Evolutionary conservation across 1,140 invertebrate genomes (phyloP).

Genomic region (Microplitis demolitor): DNA sequence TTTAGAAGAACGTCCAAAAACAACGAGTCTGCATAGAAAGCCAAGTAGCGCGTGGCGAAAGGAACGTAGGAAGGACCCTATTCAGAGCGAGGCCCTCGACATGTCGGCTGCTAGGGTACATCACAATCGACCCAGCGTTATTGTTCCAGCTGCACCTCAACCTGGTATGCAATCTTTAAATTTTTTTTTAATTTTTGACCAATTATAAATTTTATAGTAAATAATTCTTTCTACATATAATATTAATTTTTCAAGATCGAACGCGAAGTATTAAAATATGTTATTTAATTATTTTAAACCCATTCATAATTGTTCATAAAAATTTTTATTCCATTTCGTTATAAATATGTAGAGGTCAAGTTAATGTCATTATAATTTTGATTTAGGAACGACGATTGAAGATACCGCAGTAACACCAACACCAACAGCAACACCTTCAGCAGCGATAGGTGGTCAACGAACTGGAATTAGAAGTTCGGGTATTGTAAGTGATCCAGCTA

Average conservation of each 20-base stretch:
- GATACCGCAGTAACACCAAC: constrained; percentile 54
- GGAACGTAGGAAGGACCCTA: constrained; percentile 58
- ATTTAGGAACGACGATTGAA: constrained; percentile 53
- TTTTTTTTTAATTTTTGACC: not conserved
- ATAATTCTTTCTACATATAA: too few relatives aligned
- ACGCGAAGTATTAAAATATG: not conserved
- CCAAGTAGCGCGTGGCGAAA: constrained; percentile 59
- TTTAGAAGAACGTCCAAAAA: constrained; percentile 56
- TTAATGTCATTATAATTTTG: not conserved
- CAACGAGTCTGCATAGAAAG: constrained; percentile 54
- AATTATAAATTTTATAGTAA: too few relatives aligned
- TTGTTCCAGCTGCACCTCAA: constrained; percentile 55
- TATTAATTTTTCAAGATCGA: too few relatives aligned
- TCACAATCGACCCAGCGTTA: constrained; percentile 56
- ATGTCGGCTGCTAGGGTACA: constrained; percentile 54
- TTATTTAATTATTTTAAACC: too few relatives aligned
- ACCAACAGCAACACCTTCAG: constrained; percentile 50
- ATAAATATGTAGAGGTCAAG: too few relatives aligned
- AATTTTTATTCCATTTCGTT: too few relatives aligned
- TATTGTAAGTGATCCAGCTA: constrained; percentile 77
- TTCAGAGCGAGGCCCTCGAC: constrained; percentile 58
- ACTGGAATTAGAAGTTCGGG: constrained; percentile 51
- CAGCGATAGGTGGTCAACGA: constrained; percentile 48
- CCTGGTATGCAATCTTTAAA: constrained; percentile 39
- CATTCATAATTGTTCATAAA: too few relatives aligned